Evolutionary conservation across 2,888 invertebrate species (phyloP), one percentile per base, ranked within the genome.

Genomic region (Acrocyrtus sp.): DNA sequence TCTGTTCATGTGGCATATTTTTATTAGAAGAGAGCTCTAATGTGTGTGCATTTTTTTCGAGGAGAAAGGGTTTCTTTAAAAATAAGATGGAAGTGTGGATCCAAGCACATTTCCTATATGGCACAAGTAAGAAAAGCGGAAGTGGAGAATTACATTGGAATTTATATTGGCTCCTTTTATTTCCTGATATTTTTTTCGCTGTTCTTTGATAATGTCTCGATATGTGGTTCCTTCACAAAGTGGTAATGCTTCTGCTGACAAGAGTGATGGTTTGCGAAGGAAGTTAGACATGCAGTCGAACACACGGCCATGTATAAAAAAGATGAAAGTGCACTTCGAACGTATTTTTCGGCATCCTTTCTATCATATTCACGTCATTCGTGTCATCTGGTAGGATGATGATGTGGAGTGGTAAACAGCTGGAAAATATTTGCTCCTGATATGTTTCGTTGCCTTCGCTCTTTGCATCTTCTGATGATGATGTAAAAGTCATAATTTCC

Each of bases 151-250:
- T 62, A 63, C 72, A 75, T 75, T 75, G 75, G 75, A 75, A 75
- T 75, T 75, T 75, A 75, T 75, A 75, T 75, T 75, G 75, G 72
- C 66, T 75, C 58, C 56, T 75, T 75, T 72, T 70, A n/a, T n/a
- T n/a, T 66, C 67, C 68, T 75, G 68, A 68, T 63, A 68, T 67
- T 72, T 53, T 65, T 56, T 56, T n/a, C 60, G 51, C 58, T 58
- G 50, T 72, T 58, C 72, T 72, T 72, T 72, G 72, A 72, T 72
- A 60, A 72, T 72, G 58, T 72, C 60, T 45, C 58, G n/a, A n/a
- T 60, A 50, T 70, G 69, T 69, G 53, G 24, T 45, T 69, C 45
- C 54, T 68, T n/a, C n/a, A 39, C 61, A 61, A 61, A 61, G 68
- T 68, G 68, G 54, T 69, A 50, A 66, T 66, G 53, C 29, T 60